Evolutionary conservation across 2,797 vertebrate genomes (phyloP), one percentile per base, ranked within the genome.

Genomic region (Leptoclinus maculatus): DNA sequence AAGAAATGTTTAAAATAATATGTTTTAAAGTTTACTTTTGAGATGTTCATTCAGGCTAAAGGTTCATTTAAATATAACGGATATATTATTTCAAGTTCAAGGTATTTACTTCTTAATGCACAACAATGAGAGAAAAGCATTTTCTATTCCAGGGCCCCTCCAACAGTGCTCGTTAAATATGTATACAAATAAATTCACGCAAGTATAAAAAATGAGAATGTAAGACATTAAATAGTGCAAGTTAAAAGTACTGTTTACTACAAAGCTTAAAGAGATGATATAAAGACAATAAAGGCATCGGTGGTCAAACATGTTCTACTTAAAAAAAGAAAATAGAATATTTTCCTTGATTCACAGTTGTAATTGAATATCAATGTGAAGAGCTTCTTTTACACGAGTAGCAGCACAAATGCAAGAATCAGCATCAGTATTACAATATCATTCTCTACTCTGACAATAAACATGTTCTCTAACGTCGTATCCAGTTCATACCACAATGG

Each of bases 401-500:
- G n/a, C 7, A 39, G 45, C 43, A 34, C n/a, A 29, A 60, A 66
- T 56, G 27, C 64, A 63, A 25, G 8, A 66, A 21, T 2, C n/a
- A n/a, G 34, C 12, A 38, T 21, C 27, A 17, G 36, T 27, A 45
- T 65, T 21, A 68, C 2, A 29, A 11, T 6, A 43, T 57, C 2
- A 25, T 39, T 56, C 14, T 56, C 32, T 14, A 23, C 12, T 73
- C 39, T 72, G 21, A 62, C 2, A 45, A 56, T 66, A 54, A 72
- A 53, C 51, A 41, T 51, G 41, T 36, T 12, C 23, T 74, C 36
- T 25, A 16, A 49, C 32, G 16, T 53, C 25, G 36, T 6, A 59
- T 45, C n/a, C 45, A 4, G 45, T 68, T 76, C 36, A 43, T 38
- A 69, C 60, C 17, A 62, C 45, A 53, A 68, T 21, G 12, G 49